Percentiles rank a stretch among this genome's conserved stretches.
Evolutionary conservation across 2,888 invertebrate species (phyloP).

Genomic region (Bellardia bayeri): DNA sequence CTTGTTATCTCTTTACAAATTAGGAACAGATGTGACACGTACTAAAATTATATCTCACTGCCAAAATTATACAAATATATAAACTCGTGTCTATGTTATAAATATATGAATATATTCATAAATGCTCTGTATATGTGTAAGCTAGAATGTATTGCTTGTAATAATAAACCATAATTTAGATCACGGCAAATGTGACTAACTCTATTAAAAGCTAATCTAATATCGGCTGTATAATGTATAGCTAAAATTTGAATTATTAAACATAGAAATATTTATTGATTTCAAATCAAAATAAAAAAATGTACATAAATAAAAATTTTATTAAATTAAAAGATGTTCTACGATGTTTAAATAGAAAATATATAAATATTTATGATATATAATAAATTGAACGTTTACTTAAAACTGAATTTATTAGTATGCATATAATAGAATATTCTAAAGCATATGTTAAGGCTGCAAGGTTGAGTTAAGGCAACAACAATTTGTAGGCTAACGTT

Average conservation of each 20-base stretch:
- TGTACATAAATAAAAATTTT: neutral
- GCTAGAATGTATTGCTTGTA: neutral
- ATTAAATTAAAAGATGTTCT: neutral
- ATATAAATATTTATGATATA: neutral
- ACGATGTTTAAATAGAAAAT: neutral
- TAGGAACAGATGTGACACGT: neutral
- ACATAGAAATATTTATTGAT: neutral
- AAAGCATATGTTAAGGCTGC: neutral
- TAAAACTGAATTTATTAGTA: too few relatives aligned
- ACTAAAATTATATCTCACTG: neutral
- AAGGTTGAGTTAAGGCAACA: neutral
- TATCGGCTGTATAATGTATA: too few relatives aligned
- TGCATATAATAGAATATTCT: neutral
- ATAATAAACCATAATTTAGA: too few relatives aligned
- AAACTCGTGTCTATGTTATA: neutral
- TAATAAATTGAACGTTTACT: neutral
- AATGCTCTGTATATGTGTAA: neutral
- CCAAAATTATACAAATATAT: neutral
- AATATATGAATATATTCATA: neutral
- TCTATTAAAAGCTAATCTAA: too few relatives aligned
- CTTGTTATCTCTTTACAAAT: neutral
- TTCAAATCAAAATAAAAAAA: neutral
- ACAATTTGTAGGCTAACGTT: neutral
- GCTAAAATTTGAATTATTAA: too few relatives aligned
- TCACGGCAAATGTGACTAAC: too few relatives aligned